Percentiles rank a stretch among this genome's conserved stretches.
Evolutionary conservation across 2,888 invertebrate genomes (phyloP).

Genomic region (Adelphocoris suturalis): DNA sequence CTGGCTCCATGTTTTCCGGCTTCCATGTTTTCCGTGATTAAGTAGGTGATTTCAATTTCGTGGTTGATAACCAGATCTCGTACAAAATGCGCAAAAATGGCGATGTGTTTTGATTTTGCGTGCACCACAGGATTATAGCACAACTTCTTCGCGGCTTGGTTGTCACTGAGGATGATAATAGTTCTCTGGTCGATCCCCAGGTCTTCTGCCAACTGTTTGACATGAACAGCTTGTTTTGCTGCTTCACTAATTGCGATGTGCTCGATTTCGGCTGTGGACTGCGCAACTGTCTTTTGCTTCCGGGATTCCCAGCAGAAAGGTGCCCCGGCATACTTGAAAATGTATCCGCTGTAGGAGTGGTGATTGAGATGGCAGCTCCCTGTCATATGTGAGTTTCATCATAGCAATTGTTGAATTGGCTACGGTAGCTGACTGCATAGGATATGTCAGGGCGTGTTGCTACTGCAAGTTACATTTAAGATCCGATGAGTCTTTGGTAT

Average conservation of each 20-base stretch:
- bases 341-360: neutral
- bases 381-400: neutral
- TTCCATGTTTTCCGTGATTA: neutral
- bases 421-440: conserved; percentile 41
- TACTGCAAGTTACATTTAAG: conserved; percentile 73
- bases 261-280: neutral
- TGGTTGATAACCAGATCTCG: neutral
- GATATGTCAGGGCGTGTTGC: conserved; percentile 67
- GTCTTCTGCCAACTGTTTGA: neutral
- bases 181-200: neutral
- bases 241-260: neutral
- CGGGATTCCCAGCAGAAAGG: neutral
- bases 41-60: conserved; percentile 68
- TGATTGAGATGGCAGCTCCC: too few species aligned
- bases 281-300: conserved; percentile 31
- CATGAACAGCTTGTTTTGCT: neutral
- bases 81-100: neutral
- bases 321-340: neutral
- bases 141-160: neutral
- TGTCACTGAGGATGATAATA: neutral
- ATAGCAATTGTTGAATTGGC: conserved; percentile 72
- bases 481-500: conserved; percentile 14
- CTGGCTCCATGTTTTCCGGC: conserved; percentile 39
- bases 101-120: conserved; percentile 4
- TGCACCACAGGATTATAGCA: neutral